Evolutionary conservation across 1,140 invertebrate genomes (phyloP).

Genomic region (Dendrolimus punctatus): DNA sequence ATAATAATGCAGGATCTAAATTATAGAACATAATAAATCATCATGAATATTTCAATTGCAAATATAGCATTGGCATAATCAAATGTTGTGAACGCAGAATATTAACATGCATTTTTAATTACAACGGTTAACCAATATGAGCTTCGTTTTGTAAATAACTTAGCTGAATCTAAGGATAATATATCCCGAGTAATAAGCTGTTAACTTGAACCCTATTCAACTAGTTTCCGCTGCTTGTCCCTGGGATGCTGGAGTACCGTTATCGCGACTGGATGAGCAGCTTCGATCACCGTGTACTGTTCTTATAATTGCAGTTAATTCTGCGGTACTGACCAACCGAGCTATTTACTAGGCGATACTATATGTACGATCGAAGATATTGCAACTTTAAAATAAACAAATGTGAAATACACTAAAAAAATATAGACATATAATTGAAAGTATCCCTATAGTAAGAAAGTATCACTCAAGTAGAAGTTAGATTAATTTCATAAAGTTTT

Average conservation of each 20-base stretch:
- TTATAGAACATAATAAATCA: too few species aligned
- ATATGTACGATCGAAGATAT: slow-evolving; percentile 12
- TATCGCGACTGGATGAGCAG: slow-evolving; percentile 39
- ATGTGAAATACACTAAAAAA: slow-evolving; percentile 4
- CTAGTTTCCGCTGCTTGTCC: slow-evolving; percentile 39
- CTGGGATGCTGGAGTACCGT: slow-evolving; percentile 37
- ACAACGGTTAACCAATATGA: too few species aligned
- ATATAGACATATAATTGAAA: slow-evolving; percentile 5
- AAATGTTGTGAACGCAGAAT: too few species aligned
- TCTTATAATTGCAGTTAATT: slow-evolving; percentile 64
- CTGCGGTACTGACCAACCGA: slow-evolving; percentile 30
- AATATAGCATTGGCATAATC: too few species aligned
- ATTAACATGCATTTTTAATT: too few species aligned
- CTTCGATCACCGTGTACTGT: slow-evolving; percentile 37
- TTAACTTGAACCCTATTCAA: slow-evolving; percentile 21
- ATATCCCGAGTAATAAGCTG: slow-evolving; percentile 1
- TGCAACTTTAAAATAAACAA: slow-evolving; percentile 13
- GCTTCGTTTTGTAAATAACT: too few species aligned
- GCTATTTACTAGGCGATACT: slow-evolving; percentile 26
- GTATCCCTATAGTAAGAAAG: too few species aligned
- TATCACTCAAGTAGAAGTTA: too few species aligned
- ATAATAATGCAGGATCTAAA: too few species aligned
- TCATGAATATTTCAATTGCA: too few species aligned
- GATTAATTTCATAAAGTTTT: too few species aligned
- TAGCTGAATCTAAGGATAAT: neutral